Conservation (phyloP, 2,113 vertebrate genomes). For the Delphinus delphis region DNA sequence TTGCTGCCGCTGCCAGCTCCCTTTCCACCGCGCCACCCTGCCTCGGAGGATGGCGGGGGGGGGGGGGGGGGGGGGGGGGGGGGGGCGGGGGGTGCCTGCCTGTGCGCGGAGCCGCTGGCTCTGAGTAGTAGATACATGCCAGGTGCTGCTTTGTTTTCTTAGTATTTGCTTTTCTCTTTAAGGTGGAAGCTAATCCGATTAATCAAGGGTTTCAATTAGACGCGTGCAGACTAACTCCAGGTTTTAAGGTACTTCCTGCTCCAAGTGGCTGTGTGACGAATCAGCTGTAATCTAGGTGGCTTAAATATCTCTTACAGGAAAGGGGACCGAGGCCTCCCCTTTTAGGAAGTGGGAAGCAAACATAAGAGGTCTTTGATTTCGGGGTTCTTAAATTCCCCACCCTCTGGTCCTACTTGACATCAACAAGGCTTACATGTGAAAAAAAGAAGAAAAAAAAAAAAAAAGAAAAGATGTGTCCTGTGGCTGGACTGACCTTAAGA, state of each 20-base stretch:
- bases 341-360: neutral
- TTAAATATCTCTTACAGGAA: neutral
- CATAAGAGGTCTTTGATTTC: neutral
- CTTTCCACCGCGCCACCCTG: accelerated
- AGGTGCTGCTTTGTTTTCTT: neutral
- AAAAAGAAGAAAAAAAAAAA: too few species aligned
- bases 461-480: neutral
- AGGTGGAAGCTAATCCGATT: neutral
- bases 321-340: neutral
- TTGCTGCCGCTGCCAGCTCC: neutral
- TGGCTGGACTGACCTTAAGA: neutral
- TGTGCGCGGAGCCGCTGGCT: accelerated
- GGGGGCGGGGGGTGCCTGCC: neutral
- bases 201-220: neutral
- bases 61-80: too few species aligned
- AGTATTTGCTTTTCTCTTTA: neutral
- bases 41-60: accelerated
- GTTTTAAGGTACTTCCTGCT: neutral
- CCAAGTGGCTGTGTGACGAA: neutral
- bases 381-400: neutral
- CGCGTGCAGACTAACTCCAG: accelerated
- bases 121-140: neutral
- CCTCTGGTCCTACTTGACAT: neutral
- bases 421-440: neutral
- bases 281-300: neutral